These are phyloP conservation scores for Atrichornis clamosus DNA, from an alignment of 2,113 vertebrate species.

Conservation along the genomic window DNA sequence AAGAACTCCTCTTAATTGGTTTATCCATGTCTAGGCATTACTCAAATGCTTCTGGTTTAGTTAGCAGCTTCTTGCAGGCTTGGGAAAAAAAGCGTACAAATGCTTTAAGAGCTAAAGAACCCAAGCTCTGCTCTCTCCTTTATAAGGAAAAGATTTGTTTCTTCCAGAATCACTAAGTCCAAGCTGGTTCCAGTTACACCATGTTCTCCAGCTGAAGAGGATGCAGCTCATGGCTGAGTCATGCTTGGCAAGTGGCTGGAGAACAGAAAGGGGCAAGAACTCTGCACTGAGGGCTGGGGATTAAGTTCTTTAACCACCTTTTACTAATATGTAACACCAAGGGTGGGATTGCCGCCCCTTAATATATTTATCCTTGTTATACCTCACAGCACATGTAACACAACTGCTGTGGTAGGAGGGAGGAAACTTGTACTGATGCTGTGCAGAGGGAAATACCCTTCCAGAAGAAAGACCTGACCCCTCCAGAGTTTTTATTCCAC, in stretches of 20 bases:
- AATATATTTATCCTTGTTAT: background rate
- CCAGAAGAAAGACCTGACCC: background rate
- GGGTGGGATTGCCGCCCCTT: background rate
- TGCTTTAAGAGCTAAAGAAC: background rate
- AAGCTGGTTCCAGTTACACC: background rate
- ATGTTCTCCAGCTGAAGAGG: background rate
- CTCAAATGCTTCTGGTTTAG: background rate
- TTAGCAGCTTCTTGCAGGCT: background rate
- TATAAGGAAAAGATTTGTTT: background rate
- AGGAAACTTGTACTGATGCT: background rate
- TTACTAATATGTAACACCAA: background rate
- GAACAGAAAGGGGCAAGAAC: background rate
- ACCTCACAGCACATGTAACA: background rate
- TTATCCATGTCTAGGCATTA: background rate
- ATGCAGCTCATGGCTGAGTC: fast-evolving
- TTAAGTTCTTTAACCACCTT: background rate
- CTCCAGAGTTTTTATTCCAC: background rate
- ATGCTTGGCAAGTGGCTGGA: background rate
- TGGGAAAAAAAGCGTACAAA: background rate
- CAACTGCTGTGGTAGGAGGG: background rate
- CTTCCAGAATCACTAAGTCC: background rate
- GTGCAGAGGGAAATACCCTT: background rate
- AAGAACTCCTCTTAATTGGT: background rate
- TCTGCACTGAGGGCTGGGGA: background rate
- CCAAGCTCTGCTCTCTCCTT: background rate